Conservation (phyloP, 2,888 invertebrate species). For the Nomada goodeniana region DNA sequence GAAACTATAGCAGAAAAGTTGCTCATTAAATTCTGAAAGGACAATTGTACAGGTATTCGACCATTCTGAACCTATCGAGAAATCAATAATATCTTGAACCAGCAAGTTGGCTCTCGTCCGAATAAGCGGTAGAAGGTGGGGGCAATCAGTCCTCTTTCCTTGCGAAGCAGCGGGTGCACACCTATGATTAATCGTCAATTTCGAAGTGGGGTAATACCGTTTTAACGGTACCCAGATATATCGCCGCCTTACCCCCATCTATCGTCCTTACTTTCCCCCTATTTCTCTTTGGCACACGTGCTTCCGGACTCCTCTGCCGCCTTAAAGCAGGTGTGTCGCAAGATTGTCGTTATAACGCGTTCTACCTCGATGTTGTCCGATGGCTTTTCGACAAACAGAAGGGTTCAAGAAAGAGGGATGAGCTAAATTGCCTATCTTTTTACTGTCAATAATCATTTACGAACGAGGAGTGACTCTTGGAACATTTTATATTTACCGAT, state of each 20-base stretch:
- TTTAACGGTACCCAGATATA: constrained; percentile 67
- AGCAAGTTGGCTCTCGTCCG: constrained; percentile 11
- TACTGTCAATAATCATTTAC: not conserved
- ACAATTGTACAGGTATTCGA: constrained; percentile 1
- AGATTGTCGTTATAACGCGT: constrained; percentile 63
- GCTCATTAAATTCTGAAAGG: constrained; percentile 15
- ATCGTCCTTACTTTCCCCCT: constrained; percentile 57
- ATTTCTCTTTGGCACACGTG: constrained; percentile 60
- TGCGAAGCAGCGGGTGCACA: constrained; percentile 44
- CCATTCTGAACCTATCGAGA: constrained; percentile 36
- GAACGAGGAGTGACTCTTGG: not conserved
- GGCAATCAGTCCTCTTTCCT: constrained; percentile 47
- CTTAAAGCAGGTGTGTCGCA: constrained; percentile 60
- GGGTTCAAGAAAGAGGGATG: not conserved
- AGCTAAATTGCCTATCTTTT: constrained; percentile 8
- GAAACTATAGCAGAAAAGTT: not conserved
- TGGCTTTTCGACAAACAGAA: constrained; percentile 40
- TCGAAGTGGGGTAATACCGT: constrained; percentile 67
- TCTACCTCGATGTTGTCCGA: constrained; percentile 37
- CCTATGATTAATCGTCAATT: constrained; percentile 73
- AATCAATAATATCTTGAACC: constrained; percentile 50
- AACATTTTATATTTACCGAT: not conserved
- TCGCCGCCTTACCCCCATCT: constrained; percentile 53
- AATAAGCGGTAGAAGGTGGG: constrained; percentile 29
- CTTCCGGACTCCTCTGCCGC: constrained; percentile 24